These are phyloP conservation scores for Drosophila tropicalis DNA, from an alignment of 1,140 invertebrate genomes.

Conservation along the genomic window DNA sequence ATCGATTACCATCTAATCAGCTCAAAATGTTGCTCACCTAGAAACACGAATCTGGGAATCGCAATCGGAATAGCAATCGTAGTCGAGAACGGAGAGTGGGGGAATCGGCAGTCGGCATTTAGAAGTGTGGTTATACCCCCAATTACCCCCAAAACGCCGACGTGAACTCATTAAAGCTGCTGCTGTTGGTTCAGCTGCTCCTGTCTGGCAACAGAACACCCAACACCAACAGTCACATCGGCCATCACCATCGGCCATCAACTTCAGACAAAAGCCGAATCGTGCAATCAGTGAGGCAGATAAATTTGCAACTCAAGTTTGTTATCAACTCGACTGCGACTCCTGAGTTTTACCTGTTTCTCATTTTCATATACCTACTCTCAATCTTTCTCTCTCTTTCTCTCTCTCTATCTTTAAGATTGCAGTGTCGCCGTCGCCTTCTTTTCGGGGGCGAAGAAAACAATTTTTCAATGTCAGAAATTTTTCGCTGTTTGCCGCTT, in stretches of 20 bases:
- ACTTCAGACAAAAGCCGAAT: constrained; percentile 9
- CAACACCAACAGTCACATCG: too few species aligned
- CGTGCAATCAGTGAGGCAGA: constrained; percentile 18
- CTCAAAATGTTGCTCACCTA: background rate
- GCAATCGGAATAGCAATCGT: background rate
- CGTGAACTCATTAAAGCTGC: constrained; percentile 9
- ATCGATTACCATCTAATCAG: constrained; percentile 11
- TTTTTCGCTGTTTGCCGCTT: constrained; percentile 26
- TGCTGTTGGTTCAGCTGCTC: too few species aligned
- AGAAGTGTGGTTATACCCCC: constrained; percentile 8
- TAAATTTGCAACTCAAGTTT: constrained; percentile 23
- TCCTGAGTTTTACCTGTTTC: background rate
- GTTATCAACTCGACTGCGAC: background rate
- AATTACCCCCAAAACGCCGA: constrained; percentile 2
- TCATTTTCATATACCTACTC: background rate
- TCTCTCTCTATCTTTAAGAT: too few species aligned
- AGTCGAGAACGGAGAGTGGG: background rate
- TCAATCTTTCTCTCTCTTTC: too few species aligned
- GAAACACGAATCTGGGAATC: background rate
- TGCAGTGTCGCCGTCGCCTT: constrained; percentile 19
- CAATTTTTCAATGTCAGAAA: constrained; percentile 79
- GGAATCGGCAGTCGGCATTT: background rate
- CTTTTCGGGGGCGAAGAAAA: constrained; percentile 37
- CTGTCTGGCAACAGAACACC: background rate
- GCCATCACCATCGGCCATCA: background rate